These are phyloP conservation scores for Zeus faber DNA, from an alignment of 2,113 vertebrate genomes.

Conservation along the genomic window DNA sequence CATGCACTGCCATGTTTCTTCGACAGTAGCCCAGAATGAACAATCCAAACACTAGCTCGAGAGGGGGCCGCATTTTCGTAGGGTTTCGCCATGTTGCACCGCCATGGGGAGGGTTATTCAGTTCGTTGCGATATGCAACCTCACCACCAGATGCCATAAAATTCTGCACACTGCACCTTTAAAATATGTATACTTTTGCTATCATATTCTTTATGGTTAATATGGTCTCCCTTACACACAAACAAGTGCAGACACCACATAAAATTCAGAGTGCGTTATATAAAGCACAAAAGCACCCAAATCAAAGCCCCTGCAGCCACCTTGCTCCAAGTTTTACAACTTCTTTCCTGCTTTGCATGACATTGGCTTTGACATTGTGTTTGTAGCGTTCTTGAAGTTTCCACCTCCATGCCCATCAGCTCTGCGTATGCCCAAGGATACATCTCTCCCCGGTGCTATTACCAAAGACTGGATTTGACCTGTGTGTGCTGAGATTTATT, in stretches of 20 bases:
- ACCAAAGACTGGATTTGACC: slow-evolving; percentile 69
- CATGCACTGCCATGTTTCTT: too few species aligned
- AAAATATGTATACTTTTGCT: too few species aligned
- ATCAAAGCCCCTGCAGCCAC: slow-evolving; percentile 10
- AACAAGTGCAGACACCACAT: background rate
- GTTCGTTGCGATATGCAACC: too few species aligned
- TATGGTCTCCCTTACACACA: background rate
- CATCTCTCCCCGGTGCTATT: slow-evolving; percentile 52
- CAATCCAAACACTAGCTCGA: too few species aligned
- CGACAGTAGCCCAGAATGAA: too few species aligned
- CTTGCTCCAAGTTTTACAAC: slow-evolving; percentile 31
- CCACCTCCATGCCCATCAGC: slow-evolving; percentile 60
- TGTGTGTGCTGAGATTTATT: slow-evolving; percentile 66
- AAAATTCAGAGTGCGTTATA: background rate
- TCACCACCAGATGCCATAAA: too few species aligned
- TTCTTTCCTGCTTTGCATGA: slow-evolving; percentile 33
- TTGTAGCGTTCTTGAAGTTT: slow-evolving; percentile 64
- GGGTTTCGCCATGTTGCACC: too few species aligned
- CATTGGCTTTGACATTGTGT: slow-evolving; percentile 58
- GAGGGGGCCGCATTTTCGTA: too few species aligned
- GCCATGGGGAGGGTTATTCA: too few species aligned
- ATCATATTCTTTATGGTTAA: too few species aligned
- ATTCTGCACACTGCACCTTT: too few species aligned
- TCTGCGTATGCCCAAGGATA: slow-evolving; percentile 54
- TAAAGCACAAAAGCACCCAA: background rate